A percentile compares a stretch with the other conserved stretches of the same genome.
Conservation (phyloP, 2,888 invertebrate species). For the Protonemura montana region DNA sequence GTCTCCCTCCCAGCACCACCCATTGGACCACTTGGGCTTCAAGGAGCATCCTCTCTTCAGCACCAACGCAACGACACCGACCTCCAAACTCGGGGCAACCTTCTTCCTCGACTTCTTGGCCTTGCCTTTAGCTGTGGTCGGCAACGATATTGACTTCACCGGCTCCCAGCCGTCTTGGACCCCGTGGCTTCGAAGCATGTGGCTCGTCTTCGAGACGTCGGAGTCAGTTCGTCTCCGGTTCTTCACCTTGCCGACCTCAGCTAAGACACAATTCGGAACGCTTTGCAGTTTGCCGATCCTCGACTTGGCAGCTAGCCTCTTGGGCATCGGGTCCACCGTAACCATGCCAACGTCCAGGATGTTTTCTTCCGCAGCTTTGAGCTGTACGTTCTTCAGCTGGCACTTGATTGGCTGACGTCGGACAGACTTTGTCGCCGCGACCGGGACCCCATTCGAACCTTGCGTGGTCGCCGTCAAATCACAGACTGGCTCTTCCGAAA, state of each 20-base stretch:
- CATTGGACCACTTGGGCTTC: constrained; percentile 83
- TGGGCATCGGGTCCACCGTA: background rate
- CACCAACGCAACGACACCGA: background rate
- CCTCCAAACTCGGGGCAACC: background rate
- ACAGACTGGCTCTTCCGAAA: background rate
- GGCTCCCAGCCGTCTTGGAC: constrained; percentile 43
- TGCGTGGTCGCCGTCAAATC: background rate
- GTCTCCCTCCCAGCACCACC: constrained; percentile 91
- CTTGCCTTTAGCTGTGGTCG: background rate
- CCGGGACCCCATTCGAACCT: background rate
- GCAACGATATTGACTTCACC: constrained; percentile 47
- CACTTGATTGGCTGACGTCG: background rate
- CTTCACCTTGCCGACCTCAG: constrained; percentile 19
- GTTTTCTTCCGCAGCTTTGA: background rate
- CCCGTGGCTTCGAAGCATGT: constrained; percentile 43
- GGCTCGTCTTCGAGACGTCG: constrained; percentile 34
- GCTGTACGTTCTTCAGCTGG: constrained; percentile 14
- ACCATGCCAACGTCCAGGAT: background rate
- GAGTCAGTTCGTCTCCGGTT: constrained; percentile 37
- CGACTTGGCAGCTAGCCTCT: background rate
- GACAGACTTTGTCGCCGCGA: background rate
- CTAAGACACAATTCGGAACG: background rate
- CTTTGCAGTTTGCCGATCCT: background rate
- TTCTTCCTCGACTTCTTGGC: constrained; percentile 52
- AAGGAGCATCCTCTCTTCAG: constrained; percentile 8